Conservation (phyloP, 2,797 vertebrate species). For the Microcaecilia unicolor region DNA sequence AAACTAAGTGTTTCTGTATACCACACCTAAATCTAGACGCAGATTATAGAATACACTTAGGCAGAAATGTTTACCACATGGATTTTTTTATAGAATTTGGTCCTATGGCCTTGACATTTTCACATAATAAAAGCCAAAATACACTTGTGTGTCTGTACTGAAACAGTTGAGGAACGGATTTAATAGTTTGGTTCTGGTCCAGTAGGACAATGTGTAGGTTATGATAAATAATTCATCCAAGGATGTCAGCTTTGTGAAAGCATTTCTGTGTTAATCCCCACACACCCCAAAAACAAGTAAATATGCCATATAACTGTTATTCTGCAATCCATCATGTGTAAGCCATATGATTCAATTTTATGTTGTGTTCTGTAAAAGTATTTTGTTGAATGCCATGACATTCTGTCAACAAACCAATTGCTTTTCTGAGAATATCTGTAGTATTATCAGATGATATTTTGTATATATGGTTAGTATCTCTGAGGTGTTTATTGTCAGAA, state of each 20-base stretch:
- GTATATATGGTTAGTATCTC: constrained; percentile 15
- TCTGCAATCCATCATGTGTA: constrained; percentile 37
- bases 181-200: constrained; percentile 25
- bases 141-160: constrained; percentile 36
- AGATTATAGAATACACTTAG: no score
- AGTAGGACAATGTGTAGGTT: no score
- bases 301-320: constrained; percentile 34
- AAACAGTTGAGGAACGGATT: constrained; percentile 10
- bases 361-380: constrained; percentile 35
- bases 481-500: constrained; percentile 28
- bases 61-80: no score
- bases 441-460: constrained; percentile 11
- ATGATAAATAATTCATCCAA: no score
- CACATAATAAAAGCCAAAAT: constrained; percentile 31
- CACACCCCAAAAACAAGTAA: no score
- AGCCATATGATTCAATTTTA: constrained; percentile 30
- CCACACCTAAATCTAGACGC: no score
- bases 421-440: no score
- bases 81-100: no score
- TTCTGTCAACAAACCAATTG: constrained; percentile 33
- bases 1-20: no score
- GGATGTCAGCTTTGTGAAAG: no score
- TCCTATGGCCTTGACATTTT: constrained; percentile 25
- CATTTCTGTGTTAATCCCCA: no score
- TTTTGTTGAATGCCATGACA: constrained; percentile 28